Evolutionary conservation across 2,888 invertebrate species (phyloP), one percentile per base, ranked within the genome.

Genomic region (Torymus aiolomorphi): DNA sequence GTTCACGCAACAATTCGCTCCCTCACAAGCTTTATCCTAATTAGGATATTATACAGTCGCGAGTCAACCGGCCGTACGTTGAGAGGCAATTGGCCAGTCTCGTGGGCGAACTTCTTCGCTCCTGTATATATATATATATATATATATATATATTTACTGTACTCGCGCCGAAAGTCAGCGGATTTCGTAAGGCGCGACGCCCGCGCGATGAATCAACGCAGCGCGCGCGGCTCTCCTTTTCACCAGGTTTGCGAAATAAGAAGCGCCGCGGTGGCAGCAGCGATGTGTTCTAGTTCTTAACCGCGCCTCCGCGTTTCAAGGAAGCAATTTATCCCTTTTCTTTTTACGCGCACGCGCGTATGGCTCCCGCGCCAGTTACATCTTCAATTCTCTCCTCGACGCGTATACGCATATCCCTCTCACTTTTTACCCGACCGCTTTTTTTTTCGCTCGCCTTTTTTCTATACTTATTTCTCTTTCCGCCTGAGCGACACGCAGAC

Each of bases 231-330:
- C 61, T 42, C 54, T 31, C 18, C 63, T 57, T 57, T 62, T 63
- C 31, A 54, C 72, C 59, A 12, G 4, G 57, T 65, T 65, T 71
- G 71, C 80, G 71, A 80, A 75, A 71, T 61, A 52, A 54, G 61
- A 56, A 65, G 61, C 1, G 51, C 51, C 8, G 49, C 56, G 16
- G n/a, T 14, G 31, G 31, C 8, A 31, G 31, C 31, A 31, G 31
- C 61, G 49, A 73, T 74, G 74, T 79, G 74, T 79, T 75, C 74
- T 75, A 79, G 63, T 79, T 79, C 70, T 79, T 69, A 74, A 75
- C 79, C 79, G 74, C 74, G 74, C 79, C 79, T 79, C 52, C 54
- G 69, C 11, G 13, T 59, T 79, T 79, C 79, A n/a, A 79, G 74
- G 79, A 79, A 79, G 70, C 74, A 65, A 75, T 75, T 73, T 74